A percentile compares a stretch with the other conserved stretches of the same genome.
Evolutionary conservation across 2,797 vertebrate species (phyloP).

Genomic region (Chaetophractus vellerosus): DNA sequence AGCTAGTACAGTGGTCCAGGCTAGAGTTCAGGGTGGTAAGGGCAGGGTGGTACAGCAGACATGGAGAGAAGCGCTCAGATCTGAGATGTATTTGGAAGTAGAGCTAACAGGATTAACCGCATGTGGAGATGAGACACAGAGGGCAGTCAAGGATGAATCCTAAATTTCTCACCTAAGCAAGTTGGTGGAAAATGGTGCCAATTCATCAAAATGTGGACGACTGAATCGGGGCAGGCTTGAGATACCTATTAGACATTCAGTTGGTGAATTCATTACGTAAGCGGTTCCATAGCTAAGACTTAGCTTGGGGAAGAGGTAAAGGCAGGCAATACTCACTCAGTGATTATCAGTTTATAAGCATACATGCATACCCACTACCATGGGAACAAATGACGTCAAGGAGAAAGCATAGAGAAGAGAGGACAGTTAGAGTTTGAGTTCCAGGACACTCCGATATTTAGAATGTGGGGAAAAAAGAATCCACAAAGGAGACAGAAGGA

Average conservation of each 20-base stretch:
- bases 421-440: too few species aligned
- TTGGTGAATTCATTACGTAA: background rate
- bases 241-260: fast-evolving
- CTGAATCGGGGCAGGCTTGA: fast-evolving
- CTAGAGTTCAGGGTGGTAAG: background rate
- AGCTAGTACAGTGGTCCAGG: background rate
- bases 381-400: too few species aligned
- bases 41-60: background rate
- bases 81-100: background rate
- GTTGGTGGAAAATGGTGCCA: fast-evolving
- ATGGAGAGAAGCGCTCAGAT: background rate
- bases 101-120: background rate
- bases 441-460: background rate
- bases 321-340: background rate
- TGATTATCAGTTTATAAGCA: too few species aligned
- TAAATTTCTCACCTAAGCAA: background rate
- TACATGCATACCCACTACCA: too few species aligned
- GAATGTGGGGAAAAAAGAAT: too few species aligned
- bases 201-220: background rate
- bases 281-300: background rate
- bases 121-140: background rate
- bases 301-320: background rate
- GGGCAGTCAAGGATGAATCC: fast-evolving
- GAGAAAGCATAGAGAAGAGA: background rate
- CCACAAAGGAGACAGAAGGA: too few species aligned